These are phyloP conservation scores for Dendrocopos noguchii DNA, from an alignment of 2,113 vertebrate genomes.

Conservation along the genomic window DNA sequence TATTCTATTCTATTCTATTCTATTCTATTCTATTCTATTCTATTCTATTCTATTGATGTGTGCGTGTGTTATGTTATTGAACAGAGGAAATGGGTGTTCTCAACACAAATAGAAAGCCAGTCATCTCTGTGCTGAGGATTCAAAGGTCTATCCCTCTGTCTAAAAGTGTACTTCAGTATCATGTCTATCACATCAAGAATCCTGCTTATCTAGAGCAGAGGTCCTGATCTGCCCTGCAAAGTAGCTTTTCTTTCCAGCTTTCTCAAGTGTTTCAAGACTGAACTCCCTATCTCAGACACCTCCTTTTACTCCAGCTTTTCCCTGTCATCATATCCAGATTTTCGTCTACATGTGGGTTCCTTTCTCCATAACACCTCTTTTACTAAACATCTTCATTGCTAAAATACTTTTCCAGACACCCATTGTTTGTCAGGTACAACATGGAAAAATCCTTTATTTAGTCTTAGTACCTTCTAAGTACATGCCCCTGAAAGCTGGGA, in stretches of 20 bases:
- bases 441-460: neutral
- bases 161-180: neutral
- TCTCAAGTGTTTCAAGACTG: neutral
- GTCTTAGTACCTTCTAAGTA: neutral
- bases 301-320: neutral
- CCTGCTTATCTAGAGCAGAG: neutral
- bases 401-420: neutral
- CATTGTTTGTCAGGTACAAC: neutral
- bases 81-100: neutral
- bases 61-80: rapidly evolving
- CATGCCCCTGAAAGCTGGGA: neutral
- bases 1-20: too few species aligned
- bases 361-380: neutral
- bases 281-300: neutral
- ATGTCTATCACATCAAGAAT: neutral
- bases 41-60: rapidly evolving
- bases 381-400: neutral
- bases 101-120: neutral
- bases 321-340: neutral
- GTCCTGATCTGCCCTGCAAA: neutral
- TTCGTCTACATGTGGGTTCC: neutral
- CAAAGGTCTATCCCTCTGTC: neutral
- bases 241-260: neutral
- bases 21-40: too few species aligned
- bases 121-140: neutral